Conservation (phyloP, 2,113 vertebrate species). For the Toxotes jaculatrix region DNA sequence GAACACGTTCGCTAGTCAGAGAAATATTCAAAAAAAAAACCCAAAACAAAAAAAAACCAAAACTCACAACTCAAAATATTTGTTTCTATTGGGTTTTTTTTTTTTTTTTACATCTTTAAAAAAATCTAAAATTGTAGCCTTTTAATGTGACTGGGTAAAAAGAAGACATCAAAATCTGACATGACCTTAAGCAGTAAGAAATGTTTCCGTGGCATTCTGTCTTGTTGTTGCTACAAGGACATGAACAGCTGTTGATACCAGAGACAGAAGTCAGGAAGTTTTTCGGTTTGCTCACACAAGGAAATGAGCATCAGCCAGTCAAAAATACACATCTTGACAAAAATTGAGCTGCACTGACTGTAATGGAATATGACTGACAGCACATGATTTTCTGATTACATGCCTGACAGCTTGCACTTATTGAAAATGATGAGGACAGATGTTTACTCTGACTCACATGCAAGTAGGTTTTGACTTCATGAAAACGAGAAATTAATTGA, state of each 20-base stretch:
- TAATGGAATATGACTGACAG: conserved; percentile 82
- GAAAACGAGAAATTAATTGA: conserved; percentile 83
- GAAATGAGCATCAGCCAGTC: conserved; percentile 61
- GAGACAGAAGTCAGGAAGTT: conserved; percentile 54
- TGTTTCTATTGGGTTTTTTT: background rate
- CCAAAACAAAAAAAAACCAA: too few species aligned
- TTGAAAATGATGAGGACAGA: conserved; percentile 84
- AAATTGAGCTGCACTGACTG: conserved; percentile 64
- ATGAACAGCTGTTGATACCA: conserved; percentile 52
- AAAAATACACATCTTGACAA: conserved; percentile 62
- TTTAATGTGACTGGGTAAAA: background rate
- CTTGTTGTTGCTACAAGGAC: background rate
- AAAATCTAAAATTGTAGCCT: background rate
- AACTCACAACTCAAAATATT: conserved; percentile 14
- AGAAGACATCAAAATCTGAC: background rate
- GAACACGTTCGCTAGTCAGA: conserved; percentile 14
- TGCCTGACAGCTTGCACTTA: conserved; percentile 82
- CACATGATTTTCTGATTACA: conserved; percentile 83
- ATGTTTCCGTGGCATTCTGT: conserved; percentile 11
- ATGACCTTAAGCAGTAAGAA: conserved; percentile 12
- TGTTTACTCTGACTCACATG: conserved; percentile 79
- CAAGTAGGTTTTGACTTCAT: conserved; percentile 82
- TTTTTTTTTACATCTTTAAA: conserved; percentile 10
- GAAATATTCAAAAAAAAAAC: conserved; percentile 36
- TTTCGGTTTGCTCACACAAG: conserved; percentile 46